Base-by-base conservation (phyloP, 1,140 invertebrate genomes). In the Carposina sasakii region DNA sequence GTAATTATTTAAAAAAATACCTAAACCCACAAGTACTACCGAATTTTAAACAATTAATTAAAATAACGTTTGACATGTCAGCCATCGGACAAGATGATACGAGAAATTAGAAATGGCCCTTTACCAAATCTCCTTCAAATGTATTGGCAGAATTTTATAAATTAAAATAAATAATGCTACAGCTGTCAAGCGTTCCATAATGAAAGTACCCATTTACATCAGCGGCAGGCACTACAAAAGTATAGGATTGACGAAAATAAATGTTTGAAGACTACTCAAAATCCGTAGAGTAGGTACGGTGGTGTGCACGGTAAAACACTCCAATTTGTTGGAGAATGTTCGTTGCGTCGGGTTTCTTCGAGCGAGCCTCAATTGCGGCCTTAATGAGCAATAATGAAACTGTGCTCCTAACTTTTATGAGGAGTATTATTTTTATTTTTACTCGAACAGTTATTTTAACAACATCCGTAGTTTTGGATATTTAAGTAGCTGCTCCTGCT, bases 301-400 rank as follows among this genome's bases (percentile, higher is more conserved):
- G 22, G 22, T 51, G 23, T n/a, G 20, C 30, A 28, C 53, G 52
- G 53, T 28, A 23, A 49, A 62, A 55, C 63, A 56, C 60, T 67
- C 51, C 58, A 71, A 63, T 66, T 71, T 69, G 57, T 63, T 51
- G 40, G 41, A 65, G 56, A 67, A 61, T 60, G 58, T 54, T 60
- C 42, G 40, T 48, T 59, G 52, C 39, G 46, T 46, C 41, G 50
- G 41, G 56, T 59, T 67, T 44, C 57, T 57, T 71, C 46, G 49
- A 66, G 68, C 68, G 66, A 67, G 59, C 39, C 22, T 71, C 60
- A 34, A 71, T 71, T 71, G 68, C 61, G 68, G 54, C 59, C 63
- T 57, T 71, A 71, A 71, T 71, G 63, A 71, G 63, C 63, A 69
- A 67, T 71, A 69, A 69, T 71, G 69, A 54, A 65, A 63, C 60